Evolutionary conservation across 2,888 invertebrate species (phyloP).

Genomic region (Caenorhabditis sp.): DNA sequence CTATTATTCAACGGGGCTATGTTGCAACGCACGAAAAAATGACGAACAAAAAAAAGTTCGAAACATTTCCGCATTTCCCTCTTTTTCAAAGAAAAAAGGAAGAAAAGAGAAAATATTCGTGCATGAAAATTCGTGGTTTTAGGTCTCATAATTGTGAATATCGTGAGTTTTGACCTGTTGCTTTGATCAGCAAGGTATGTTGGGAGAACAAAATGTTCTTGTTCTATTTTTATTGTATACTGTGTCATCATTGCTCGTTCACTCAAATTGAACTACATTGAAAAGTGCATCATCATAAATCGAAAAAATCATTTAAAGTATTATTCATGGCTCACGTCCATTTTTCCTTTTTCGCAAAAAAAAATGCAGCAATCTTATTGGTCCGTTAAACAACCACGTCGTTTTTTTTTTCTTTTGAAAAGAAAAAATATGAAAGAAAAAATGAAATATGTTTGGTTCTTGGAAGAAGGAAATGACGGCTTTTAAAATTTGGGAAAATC

Average conservation of each 20-base stretch:
- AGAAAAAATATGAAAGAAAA: neutral
- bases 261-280: too few relatives aligned
- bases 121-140: too few relatives aligned
- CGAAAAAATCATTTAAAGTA: neutral
- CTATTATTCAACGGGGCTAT: neutral
- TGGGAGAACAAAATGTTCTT: too few relatives aligned
- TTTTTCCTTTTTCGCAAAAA: neutral
- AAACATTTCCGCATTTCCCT: neutral
- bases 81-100: neutral
- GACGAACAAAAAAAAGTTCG: neutral
- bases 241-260: too few relatives aligned
- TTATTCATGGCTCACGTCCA: neutral
- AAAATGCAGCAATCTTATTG: too few relatives aligned
- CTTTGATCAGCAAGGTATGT: too few relatives aligned
- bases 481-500: neutral
- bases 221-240: too few relatives aligned
- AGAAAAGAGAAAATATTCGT: neutral
- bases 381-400: too few relatives aligned
- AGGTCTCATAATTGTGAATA: too few relatives aligned
- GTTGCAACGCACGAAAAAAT: too few relatives aligned
- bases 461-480: neutral
- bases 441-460: neutral
- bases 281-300: neutral
- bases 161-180: too few relatives aligned
- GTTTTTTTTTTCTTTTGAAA: too few relatives aligned